These are phyloP conservation scores for Loxodonta africana DNA, from an alignment of 2,113 vertebrate genomes.

Conservation along the genomic window DNA sequence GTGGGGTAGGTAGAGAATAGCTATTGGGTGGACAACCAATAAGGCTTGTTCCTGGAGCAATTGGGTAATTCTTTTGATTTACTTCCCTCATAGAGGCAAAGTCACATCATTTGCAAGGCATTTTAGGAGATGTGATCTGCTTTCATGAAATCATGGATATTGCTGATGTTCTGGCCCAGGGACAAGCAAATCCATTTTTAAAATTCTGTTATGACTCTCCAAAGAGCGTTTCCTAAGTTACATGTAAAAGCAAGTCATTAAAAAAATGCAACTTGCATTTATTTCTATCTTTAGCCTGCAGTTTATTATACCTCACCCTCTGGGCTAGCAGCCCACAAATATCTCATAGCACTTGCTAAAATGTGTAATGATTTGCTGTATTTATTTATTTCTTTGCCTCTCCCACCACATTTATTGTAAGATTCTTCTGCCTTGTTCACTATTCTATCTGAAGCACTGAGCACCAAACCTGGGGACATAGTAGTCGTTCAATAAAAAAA, in stretches of 20 bases:
- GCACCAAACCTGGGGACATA: neutral
- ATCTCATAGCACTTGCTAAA: constrained; percentile 65
- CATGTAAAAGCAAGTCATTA: constrained; percentile 55
- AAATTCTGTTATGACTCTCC: constrained; percentile 38
- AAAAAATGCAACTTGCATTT: constrained; percentile 50
- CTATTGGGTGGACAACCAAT: neutral
- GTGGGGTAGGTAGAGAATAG: neutral
- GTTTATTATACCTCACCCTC: constrained; percentile 60
- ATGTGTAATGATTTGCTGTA: constrained; percentile 3
- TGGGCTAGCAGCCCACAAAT: constrained; percentile 65
- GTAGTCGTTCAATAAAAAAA: neutral
- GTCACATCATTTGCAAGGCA: constrained; percentile 46
- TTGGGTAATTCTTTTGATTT: neutral
- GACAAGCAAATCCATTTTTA: constrained; percentile 21
- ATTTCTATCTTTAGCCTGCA: constrained; percentile 75
- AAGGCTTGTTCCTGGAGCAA: neutral
- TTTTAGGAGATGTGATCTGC: neutral
- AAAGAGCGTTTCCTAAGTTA: constrained; percentile 62
- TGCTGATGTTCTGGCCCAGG: neutral
- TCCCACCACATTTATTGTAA: constrained; percentile 60
- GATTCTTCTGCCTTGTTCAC: neutral
- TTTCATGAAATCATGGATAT: constrained; percentile 60
- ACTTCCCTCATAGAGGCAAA: neutral
- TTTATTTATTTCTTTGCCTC: constrained; percentile 42
- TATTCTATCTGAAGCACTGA: neutral